phyloP scores from a whole-genome alignment of 2,888 invertebrate species.

The Melanostoma mellinum region DNA sequence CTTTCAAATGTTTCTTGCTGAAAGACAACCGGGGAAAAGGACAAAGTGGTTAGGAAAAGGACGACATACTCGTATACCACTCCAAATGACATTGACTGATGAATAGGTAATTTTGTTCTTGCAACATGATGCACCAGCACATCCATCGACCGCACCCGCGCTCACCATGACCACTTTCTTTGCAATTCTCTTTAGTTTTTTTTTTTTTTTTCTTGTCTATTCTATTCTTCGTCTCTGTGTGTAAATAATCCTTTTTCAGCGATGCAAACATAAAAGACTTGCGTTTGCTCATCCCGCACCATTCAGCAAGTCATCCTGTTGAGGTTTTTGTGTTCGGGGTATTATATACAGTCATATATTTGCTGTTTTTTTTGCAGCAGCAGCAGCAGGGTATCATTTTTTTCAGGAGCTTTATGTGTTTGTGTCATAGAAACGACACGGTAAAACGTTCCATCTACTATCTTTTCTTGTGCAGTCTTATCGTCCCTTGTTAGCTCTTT shows the following conservation, averaged over 20 bases:
- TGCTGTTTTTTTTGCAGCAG: conserved; percentile 19
- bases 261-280: conserved; percentile 48
- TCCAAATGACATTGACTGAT: conserved; percentile 72
- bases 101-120: conserved; percentile 68
- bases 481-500: conserved; percentile 27
- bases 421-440: conserved; percentile 35
- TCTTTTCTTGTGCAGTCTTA: conserved; percentile 47
- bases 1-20: conserved; percentile 28
- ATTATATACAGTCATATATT: background rate
- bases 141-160: conserved; percentile 8
- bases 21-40: conserved; percentile 28
- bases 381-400: background rate
- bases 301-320: conserved; percentile 51
- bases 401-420: conserved; percentile 4
- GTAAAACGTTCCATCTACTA: conserved; percentile 45
- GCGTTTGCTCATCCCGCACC: conserved; percentile 65
- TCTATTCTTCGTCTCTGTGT: conserved; percentile 28
- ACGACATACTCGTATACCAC: conserved; percentile 43
- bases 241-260: conserved; percentile 67
- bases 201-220: conserved; percentile 30
- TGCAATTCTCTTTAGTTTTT: conserved; percentile 23
- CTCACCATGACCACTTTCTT: conserved; percentile 51
- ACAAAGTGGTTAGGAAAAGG: conserved; percentile 57
- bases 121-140: conserved; percentile 33
- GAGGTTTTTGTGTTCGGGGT: conserved; percentile 12